These are phyloP conservation scores for Oplegnathus fasciatus DNA, from an alignment of 2,113 vertebrate genomes.

Conservation along the genomic window DNA sequence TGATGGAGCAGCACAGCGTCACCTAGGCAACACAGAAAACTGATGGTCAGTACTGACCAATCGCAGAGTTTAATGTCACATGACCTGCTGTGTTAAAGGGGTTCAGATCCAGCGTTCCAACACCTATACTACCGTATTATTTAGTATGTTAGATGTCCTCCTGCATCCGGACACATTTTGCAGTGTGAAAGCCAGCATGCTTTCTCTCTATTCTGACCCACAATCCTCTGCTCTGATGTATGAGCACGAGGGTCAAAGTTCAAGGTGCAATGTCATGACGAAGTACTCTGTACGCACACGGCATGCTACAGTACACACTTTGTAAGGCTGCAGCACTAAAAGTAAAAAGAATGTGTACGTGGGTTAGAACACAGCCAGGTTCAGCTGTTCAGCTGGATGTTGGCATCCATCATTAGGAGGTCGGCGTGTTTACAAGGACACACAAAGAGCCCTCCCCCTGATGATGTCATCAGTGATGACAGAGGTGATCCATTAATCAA, in stretches of 20 bases:
- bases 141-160: no score
- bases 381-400: no score
- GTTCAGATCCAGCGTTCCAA: no score
- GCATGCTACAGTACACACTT: not conserved
- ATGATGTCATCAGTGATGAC: no score
- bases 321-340: no score
- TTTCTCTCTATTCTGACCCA: not conserved
- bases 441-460: no score
- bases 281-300: not conserved
- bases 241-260: not conserved
- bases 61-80: not conserved
- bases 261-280: not conserved
- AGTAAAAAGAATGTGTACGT: no score
- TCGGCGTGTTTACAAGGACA: no score
- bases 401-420: no score
- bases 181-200: not conserved
- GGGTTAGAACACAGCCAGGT: no score
- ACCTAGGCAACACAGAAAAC: constrained; percentile 61
- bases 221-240: not conserved
- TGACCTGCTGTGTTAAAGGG: not conserved
- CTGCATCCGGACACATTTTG: not conserved
- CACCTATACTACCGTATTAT: no score
- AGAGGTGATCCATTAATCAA: no score
- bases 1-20: constrained; percentile 78
- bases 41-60: not conserved